Percentiles rank a stretch among this genome's conserved stretches.
These are phyloP conservation scores for Scrobipalpa atriplicella DNA, from an alignment of 2,888 invertebrate genomes.

Conservation along the genomic window DNA sequence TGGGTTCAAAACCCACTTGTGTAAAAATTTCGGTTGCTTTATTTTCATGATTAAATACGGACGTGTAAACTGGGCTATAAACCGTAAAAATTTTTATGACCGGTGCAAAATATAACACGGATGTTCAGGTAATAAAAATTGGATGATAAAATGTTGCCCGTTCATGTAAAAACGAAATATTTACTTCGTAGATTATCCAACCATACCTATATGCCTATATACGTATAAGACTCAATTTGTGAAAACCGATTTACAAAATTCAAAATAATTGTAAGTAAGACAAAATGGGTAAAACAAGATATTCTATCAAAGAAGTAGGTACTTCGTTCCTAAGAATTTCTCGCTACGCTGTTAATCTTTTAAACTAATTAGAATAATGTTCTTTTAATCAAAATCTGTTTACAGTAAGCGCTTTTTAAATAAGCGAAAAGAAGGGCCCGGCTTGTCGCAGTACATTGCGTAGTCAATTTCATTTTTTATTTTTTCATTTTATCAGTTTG, in stretches of 20 bases:
- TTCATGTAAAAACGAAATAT: neutral
- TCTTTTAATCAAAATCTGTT: neutral
- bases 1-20: conserved; percentile 27
- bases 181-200: no score
- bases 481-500: no score
- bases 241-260: no score
- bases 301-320: no score
- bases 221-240: no score
- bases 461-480: no score
- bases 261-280: no score
- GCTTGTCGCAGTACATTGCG: neutral
- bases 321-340: no score
- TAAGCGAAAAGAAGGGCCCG: conserved; percentile 32
- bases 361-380: conserved; percentile 42
- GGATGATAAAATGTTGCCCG: neutral
- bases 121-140: conserved; percentile 1
- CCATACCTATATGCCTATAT: no score
- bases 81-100: conserved; percentile 9
- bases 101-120: neutral
- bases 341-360: neutral
- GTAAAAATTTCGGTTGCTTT: neutral
- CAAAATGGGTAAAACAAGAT: no score
- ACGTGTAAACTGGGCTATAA: neutral
- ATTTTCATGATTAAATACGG: neutral
- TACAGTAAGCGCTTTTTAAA: neutral